Evolutionary conservation across 1,140 invertebrate genomes (phyloP), one percentile per base, ranked within the genome.

Genomic region (Drosophila ambigua): DNA sequence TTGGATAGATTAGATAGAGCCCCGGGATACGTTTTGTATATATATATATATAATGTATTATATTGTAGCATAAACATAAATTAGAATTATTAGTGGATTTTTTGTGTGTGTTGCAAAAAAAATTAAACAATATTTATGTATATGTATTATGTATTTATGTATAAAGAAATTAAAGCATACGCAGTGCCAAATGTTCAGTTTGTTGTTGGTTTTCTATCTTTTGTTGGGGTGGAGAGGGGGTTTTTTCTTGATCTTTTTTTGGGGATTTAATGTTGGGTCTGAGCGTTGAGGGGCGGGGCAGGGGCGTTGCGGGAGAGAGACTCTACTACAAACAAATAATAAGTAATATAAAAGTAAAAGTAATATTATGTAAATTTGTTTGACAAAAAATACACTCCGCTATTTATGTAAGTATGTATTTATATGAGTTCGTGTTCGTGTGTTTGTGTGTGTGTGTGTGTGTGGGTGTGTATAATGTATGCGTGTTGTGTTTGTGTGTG

Each of bases 341-440:
- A 73, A 65, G 31, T 67, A 62, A 62, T 79, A 64, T 79, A 48
- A 66, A 61, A 62, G 64, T 79, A 60, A 73, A 53, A 73, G 31
- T 73, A 73, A 64, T 68, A 54, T 52, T 83, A 80, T 87, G 77
- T 85, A 85, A 78, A 78, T 85, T 85, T 87, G 82, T 87, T 87
- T 88, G 82, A 87, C 82, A 87, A 87, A 87, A 87, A 88, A 87
- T 88, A 87, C 82, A 88, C 71, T 81, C 78, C 67, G 78, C 77
- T 77, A 85, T 84, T 60, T 66, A 75, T 63, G 71, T 77, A 69
- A 57, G 73, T 77, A 71, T 77, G 74, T 77, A 71, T 71, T 55
- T 77, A 72, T 83, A 69, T 79, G 50, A 77, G 63, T 54, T 45
- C 55, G 15, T 73, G 54, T 60, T 44, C 15, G 20, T 46, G 43